These are phyloP conservation scores for Archips xylosteana DNA, from an alignment of 2,888 invertebrate species.

Conservation along the genomic window DNA sequence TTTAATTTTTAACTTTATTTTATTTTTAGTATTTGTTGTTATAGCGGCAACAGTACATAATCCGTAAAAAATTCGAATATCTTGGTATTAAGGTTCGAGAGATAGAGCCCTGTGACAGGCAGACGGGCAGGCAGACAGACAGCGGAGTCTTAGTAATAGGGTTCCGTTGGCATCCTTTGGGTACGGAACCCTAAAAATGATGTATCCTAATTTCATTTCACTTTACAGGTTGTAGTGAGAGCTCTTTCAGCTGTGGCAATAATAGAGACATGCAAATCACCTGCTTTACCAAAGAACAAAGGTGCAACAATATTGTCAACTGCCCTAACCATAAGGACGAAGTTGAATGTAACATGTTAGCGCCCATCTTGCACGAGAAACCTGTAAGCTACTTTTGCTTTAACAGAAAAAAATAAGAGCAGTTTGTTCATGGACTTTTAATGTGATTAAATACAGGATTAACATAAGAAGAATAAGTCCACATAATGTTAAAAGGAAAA, in stretches of 20 bases:
- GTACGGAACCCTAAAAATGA: too few relatives aligned
- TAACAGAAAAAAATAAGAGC: neutral
- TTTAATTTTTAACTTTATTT: neutral
- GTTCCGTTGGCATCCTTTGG: too few relatives aligned
- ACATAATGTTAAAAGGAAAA: constrained; percentile 22
- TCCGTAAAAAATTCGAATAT: too few relatives aligned
- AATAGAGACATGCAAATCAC: constrained; percentile 82
- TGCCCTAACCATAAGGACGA: constrained; percentile 93
- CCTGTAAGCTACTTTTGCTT: constrained; percentile 61
- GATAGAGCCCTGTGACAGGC: too few relatives aligned
- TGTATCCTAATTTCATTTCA: neutral
- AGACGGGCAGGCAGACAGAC: too few relatives aligned
- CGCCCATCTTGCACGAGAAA: constrained; percentile 82
- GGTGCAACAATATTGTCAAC: constrained; percentile 90
- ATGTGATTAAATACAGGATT: constrained; percentile 14
- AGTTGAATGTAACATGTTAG: constrained; percentile 89
- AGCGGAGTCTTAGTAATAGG: too few relatives aligned
- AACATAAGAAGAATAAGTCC: constrained; percentile 1
- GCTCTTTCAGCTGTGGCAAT: constrained; percentile 89
- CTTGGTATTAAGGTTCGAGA: too few relatives aligned
- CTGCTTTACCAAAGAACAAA: constrained; percentile 88
- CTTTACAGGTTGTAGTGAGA: constrained; percentile 86
- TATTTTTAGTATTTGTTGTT: neutral
- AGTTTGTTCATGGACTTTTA: neutral
- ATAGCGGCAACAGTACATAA: too few relatives aligned